phyloP scores from a whole-genome alignment of 2,888 invertebrate genomes.

The Corbicula japonica region DNA sequence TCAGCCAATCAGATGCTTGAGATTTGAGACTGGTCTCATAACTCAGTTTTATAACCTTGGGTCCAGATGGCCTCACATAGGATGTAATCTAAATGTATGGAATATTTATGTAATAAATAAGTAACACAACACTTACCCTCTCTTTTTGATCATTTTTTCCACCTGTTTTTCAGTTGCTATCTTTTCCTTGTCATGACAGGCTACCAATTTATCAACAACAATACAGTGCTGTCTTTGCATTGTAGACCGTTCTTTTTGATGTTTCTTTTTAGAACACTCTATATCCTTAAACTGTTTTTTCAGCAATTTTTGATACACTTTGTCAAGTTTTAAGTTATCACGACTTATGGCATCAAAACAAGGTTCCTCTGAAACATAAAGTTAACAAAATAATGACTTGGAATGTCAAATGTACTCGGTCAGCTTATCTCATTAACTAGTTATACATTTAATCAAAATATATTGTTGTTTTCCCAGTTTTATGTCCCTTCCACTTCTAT shows the following conservation, averaged over 20 bases:
- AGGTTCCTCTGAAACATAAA: slow-evolving; percentile 80
- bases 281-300: slow-evolving; percentile 98
- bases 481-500: no score
- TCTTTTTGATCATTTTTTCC: slow-evolving; percentile 92
- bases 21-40: no score
- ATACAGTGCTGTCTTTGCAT: slow-evolving; percentile 94
- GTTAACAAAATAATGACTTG: no score
- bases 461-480: no score
- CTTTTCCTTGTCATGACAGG: slow-evolving; percentile 85
- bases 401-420: no score
- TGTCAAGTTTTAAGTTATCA: slow-evolving; percentile 84
- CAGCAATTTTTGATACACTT: slow-evolving; percentile 90
- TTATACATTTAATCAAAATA: no score
- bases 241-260: slow-evolving; percentile 95
- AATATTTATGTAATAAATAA: background rate
- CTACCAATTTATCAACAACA: slow-evolving; percentile 96
- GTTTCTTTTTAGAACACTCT: slow-evolving; percentile 96
- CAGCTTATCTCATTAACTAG: no score
- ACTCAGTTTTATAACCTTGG: no score
- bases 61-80: no score
- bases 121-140: slow-evolving; percentile 75
- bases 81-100: no score
- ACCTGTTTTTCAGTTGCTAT: slow-evolving; percentile 82
- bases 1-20: no score
- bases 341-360: slow-evolving; percentile 84